Evolutionary conservation across 1,140 invertebrate genomes (phyloP).

Genomic region (Microplitis demolitor): DNA sequence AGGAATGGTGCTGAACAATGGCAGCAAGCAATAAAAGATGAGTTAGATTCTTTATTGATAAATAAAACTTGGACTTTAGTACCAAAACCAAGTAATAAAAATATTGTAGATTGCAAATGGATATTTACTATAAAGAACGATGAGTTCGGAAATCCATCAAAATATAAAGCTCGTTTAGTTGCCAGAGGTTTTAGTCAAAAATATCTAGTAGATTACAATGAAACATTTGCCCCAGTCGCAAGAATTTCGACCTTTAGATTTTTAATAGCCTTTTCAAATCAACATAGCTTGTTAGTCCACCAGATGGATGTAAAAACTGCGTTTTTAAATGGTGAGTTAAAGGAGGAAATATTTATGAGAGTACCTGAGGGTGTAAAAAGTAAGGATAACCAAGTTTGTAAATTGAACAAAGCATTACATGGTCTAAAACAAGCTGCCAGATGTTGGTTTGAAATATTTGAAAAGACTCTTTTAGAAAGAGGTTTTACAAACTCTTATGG

Average conservation of each 20-base stretch:
- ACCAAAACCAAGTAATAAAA: constrained; percentile 47
- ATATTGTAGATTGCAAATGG: constrained; percentile 31
- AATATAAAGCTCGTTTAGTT: constrained; percentile 26
- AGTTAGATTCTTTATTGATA: constrained; percentile 45
- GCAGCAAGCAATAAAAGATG: constrained; percentile 48
- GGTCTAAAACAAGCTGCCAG: constrained; percentile 49
- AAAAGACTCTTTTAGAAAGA: not conserved
- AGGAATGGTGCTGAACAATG: constrained; percentile 41
- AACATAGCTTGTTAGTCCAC: constrained; percentile 49
- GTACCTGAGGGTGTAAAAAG: constrained; percentile 39
- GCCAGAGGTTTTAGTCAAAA: constrained; percentile 51
- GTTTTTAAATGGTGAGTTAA: constrained; percentile 46
- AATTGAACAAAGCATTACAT: constrained; percentile 41
- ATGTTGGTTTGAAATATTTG: constrained; percentile 47
- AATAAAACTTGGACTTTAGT: constrained; percentile 55
- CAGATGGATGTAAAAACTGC: constrained; percentile 50
- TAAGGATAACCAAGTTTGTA: constrained; percentile 17
- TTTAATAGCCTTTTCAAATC: constrained; percentile 52
- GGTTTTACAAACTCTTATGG: constrained; percentile 1
- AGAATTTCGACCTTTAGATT: constrained; percentile 42
- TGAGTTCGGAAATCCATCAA: constrained; percentile 40
- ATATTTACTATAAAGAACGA: constrained; percentile 18
- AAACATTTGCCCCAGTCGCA: not conserved
- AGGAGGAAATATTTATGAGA: constrained; percentile 46
- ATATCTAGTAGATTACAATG: constrained; percentile 43